A percentile compares a stretch with the other conserved stretches of the same genome.
phyloP scores from a whole-genome alignment of 2,888 invertebrate genomes.

The Campoletis raptor region DNA sequence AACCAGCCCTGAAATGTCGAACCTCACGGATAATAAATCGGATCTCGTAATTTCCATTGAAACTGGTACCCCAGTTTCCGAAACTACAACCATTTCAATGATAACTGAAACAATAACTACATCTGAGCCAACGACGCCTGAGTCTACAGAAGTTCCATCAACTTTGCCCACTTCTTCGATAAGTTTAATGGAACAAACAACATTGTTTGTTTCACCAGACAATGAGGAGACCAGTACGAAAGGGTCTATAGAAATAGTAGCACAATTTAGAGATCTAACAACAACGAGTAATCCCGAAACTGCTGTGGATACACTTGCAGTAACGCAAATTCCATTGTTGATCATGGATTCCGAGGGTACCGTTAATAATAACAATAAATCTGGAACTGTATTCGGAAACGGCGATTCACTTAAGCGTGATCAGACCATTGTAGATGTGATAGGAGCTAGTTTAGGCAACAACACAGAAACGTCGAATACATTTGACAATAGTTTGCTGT shows the following conservation, averaged over 20 bases:
- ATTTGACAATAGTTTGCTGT: conserved; percentile 61
- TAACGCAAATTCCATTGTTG: conserved; percentile 51
- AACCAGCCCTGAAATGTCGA: conserved; percentile 4
- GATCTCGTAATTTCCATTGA: conserved; percentile 37
- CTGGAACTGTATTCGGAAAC: conserved; percentile 32
- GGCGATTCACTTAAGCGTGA: conserved; percentile 48
- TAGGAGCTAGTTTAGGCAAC: conserved; percentile 55
- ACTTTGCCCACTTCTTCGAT: conserved; percentile 23
- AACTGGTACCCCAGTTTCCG: conserved; percentile 49
- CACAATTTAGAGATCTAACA: conserved; percentile 65
- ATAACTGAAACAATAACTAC: conserved; percentile 48
- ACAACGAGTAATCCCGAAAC: conserved; percentile 64
- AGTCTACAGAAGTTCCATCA: conserved; percentile 34
- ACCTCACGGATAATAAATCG: conserved; percentile 7
- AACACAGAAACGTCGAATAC: conserved; percentile 43
- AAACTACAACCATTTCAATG: conserved; percentile 54
- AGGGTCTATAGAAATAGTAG: conserved; percentile 61
- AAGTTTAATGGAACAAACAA: conserved; percentile 14
- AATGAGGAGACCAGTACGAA: conserved; percentile 58
- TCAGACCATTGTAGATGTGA: conserved; percentile 45
- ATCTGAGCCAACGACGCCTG: conserved; percentile 51
- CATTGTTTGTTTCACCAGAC: conserved; percentile 32
- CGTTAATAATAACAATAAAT: conserved; percentile 50
- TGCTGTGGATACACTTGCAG: conserved; percentile 47
- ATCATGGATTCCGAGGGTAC: conserved; percentile 62